Conservation (phyloP, 2,797 vertebrate genomes). For the Cirrhinus molitorella region DNA sequence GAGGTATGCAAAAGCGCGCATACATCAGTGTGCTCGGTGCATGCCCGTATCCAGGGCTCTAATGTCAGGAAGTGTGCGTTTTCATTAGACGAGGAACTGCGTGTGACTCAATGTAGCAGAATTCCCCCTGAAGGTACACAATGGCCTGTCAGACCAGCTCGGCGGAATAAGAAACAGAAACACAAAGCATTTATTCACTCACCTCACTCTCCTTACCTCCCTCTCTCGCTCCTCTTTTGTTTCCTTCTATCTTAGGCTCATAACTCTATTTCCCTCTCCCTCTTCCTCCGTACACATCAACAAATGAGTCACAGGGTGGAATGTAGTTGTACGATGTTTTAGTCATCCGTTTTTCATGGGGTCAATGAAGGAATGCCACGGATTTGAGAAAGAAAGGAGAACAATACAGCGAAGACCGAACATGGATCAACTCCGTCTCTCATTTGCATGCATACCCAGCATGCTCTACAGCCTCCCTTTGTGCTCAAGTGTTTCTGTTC, state of each 20-base stretch:
- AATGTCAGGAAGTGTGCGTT: constrained; percentile 37
- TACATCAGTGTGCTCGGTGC: constrained; percentile 2
- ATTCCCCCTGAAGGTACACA: constrained; percentile 64
- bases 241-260: constrained; percentile 28
- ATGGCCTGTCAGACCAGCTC: constrained; percentile 68
- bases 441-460: constrained; percentile 54
- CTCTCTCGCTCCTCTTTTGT: constrained; percentile 34
- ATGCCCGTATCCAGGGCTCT: constrained; percentile 24
- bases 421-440: background rate
- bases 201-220: constrained; percentile 28
- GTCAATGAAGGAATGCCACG: constrained; percentile 7
- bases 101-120: constrained; percentile 55
- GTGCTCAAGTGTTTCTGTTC: constrained; percentile 31
- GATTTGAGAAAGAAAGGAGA: constrained; percentile 59
- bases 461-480: constrained; percentile 1
- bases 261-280: constrained; percentile 10
- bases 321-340: background rate
- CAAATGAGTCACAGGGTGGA: constrained; percentile 31
- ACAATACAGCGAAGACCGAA: constrained; percentile 22
- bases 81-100: constrained; percentile 38
- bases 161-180: constrained; percentile 44
- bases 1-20: background rate
- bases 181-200: constrained; percentile 38
- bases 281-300: constrained; percentile 17
- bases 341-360: constrained; percentile 11